These are phyloP conservation scores for Eurytoma californica DNA, from an alignment of 2,888 invertebrate genomes.

Conservation along the genomic window DNA sequence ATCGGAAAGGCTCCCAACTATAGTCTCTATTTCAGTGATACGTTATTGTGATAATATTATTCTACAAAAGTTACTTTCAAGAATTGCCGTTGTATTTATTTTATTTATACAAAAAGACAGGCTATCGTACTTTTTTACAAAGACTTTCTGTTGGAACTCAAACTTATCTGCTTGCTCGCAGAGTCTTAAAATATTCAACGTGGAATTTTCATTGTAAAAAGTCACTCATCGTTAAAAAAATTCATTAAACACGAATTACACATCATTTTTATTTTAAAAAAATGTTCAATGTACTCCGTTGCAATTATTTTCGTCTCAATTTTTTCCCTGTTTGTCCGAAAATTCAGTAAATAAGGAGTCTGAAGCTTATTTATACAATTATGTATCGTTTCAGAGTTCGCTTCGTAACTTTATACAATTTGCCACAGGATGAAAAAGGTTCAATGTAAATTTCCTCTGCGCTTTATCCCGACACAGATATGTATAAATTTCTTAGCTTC, in stretches of 20 bases:
- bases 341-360: slow-evolving; percentile 20
- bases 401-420: slow-evolving; percentile 14
- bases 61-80: slow-evolving; percentile 28
- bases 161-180: neutral
- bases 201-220: no score
- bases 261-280: neutral
- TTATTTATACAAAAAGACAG: no score
- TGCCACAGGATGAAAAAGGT: slow-evolving; percentile 17
- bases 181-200: neutral
- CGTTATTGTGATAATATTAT: neutral
- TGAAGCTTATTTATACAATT: slow-evolving; percentile 11
- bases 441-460: slow-evolving; percentile 29
- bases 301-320: neutral
- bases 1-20: slow-evolving; percentile 27
- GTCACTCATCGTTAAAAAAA: no score
- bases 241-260: no score
- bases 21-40: neutral
- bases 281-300: no score
- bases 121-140: no score
- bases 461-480: slow-evolving; percentile 43
- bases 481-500: slow-evolving; percentile 52
- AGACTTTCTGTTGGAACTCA: neutral
- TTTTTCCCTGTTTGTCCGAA: slow-evolving; percentile 40
- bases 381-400: neutral
- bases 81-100: neutral